Evolutionary conservation across 2,113 vertebrate genomes (phyloP).

Genomic region (Anseranas semipalmata): DNA sequence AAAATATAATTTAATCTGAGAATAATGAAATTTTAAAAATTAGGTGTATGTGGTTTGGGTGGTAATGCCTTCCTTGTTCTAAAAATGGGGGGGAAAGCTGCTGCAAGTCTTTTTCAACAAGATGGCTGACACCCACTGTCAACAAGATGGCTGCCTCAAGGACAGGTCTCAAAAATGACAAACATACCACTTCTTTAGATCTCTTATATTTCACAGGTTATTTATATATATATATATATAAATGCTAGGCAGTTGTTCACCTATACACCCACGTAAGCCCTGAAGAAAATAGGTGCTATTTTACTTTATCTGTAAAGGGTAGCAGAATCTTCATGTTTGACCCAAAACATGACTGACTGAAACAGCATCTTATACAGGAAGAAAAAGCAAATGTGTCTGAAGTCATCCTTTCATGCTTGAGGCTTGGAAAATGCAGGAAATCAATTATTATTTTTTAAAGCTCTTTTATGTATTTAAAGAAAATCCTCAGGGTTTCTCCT

Average conservation of each 20-base stretch:
- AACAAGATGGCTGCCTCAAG: conserved; percentile 62
- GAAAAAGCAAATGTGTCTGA: not conserved
- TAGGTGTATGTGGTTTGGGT: rapidly evolving
- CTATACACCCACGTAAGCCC: not conserved
- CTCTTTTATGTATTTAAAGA: not conserved
- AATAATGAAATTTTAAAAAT: not conserved
- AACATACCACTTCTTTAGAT: not conserved
- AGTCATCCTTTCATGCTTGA: not conserved
- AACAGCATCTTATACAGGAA: rapidly evolving
- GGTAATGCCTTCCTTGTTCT: not conserved
- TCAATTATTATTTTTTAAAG: not conserved
- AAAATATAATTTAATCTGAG: not conserved
- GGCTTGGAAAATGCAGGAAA: not conserved
- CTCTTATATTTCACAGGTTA: not conserved
- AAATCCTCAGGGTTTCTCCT: not conserved
- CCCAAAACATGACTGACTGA: not conserved
- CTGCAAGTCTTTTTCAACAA: conserved; percentile 9
- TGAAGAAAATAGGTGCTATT: not conserved
- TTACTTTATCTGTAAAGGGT: not conserved
- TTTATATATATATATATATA: no score
- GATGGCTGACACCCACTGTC: conserved; percentile 42
- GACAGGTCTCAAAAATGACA: not conserved
- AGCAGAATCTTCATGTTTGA: not conserved
- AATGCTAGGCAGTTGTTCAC: not conserved
- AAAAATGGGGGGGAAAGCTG: not conserved